Evolutionary conservation across 2,113 vertebrate genomes (phyloP), one percentile per base, ranked within the genome.

Genomic region (Dicentrarchus labrax): DNA sequence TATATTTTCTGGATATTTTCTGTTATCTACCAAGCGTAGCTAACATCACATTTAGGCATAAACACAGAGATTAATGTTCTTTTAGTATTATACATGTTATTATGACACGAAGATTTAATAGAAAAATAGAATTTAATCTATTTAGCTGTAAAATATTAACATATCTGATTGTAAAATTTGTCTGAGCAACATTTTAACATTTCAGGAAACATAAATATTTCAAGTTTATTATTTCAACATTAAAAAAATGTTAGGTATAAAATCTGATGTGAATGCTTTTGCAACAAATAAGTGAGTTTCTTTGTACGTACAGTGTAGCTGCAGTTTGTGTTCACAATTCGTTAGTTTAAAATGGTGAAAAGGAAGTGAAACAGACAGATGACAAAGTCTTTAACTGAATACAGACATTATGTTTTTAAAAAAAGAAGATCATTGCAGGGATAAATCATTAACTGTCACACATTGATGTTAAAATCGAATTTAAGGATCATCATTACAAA

Each of bases 301-400:
- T 36, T 3, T 36, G 13, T 36, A 10, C 9, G 5, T 38, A 4
- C 48, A 38, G 48, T 67, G 0, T 9, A 39, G 60, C 39, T 71
- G 30, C 1, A 22, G 39, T 38, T 61, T 50, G 22, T 0, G 10
- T 61, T 61, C 41, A 38, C 56, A 74, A 41, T 50, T n/a, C 24
- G 57, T 74, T 61, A 48, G 45, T 30, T 30, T 30, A 30, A 30
- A 30, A 3, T 30, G 30, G 30, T 30, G 30, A 30, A 30, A 30
- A 30, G 89, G 84, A 86, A 92, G 22, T 82, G 72, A 73, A 73
- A 73, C 64, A 45, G 82, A 71, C 47, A 43, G 68, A 8, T 0
- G 71, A 60, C 16, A 61, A 45, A 72, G 70, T 57, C 70, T 22
- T 22, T 6, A 57, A 57, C 70, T 43, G 69, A 5, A 7, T 15